Percentiles rank a stretch among this genome's conserved stretches.
These are phyloP conservation scores for Torymus aiolomorphi DNA, from an alignment of 2,888 invertebrate species.

Conservation along the genomic window DNA sequence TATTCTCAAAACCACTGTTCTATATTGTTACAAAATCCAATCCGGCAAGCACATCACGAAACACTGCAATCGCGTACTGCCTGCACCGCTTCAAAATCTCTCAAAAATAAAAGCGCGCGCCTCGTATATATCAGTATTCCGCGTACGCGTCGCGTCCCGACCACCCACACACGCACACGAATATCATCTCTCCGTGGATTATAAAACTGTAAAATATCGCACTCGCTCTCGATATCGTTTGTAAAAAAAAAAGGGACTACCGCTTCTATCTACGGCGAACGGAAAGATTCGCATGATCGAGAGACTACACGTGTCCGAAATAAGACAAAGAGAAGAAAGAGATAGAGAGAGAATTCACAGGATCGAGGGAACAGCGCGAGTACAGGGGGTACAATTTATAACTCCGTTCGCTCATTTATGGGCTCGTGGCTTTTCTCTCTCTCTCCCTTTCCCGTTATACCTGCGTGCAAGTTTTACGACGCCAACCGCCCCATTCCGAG, in stretches of 20 bases:
- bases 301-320: constrained; percentile 18
- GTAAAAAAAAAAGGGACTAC: neutral
- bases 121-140: no score
- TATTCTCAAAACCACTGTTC: no score
- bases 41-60: no score
- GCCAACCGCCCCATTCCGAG: neutral
- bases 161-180: no score
- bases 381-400: constrained; percentile 28
- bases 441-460: neutral
- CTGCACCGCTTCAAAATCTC: no score
- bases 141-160: no score
- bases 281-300: constrained; percentile 5
- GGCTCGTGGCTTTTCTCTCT: neutral
- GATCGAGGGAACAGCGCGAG: neutral
- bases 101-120: no score
- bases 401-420: constrained; percentile 21
- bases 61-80: no score
- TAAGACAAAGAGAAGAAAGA: constrained; percentile 6
- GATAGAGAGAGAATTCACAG: constrained; percentile 13
- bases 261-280: no score
- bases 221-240: neutral
- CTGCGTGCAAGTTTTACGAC: constrained; percentile 35
- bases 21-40: no score
- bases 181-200: constrained; percentile 2
- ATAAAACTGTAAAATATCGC: constrained; percentile 39